These are phyloP conservation scores for Trisateles emortualis DNA, from an alignment of 2,888 invertebrate genomes.

Conservation along the genomic window DNA sequence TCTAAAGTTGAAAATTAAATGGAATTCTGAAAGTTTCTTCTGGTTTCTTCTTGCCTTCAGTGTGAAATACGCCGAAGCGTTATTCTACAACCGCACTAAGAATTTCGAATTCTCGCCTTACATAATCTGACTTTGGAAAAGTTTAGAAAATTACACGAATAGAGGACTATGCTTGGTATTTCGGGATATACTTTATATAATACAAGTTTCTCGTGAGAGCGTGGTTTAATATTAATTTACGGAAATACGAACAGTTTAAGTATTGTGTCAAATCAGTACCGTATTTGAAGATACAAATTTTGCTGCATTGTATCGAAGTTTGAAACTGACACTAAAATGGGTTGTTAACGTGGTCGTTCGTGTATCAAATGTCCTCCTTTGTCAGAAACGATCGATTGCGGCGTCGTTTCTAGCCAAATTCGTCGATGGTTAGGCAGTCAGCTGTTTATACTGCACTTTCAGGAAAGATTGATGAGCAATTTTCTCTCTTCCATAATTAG, in stretches of 20 bases:
- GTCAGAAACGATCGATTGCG: no score
- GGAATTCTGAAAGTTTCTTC: conserved; percentile 2
- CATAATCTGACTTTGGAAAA: conserved; percentile 48
- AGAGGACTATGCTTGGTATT: conserved; percentile 38
- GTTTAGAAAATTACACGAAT: conserved; percentile 51
- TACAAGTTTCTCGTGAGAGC: conserved; percentile 28
- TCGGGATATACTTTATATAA: conserved; percentile 35
- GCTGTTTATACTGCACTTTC: no score
- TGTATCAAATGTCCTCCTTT: neutral
- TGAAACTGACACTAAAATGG: conserved; percentile 8
- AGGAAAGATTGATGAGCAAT: no score
- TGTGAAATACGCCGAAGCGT: conserved; percentile 38
- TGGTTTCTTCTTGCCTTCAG: conserved; percentile 23
- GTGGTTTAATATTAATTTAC: conserved; percentile 33
- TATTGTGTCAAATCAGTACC: conserved; percentile 33
- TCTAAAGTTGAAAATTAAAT: conserved; percentile 15
- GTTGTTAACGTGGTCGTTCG: neutral
- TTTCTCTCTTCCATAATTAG: no score
- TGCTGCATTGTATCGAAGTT: conserved; percentile 1
- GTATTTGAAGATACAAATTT: conserved; percentile 9
- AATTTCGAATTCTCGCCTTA: conserved; percentile 48
- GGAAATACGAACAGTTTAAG: conserved; percentile 13
- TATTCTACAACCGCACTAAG: conserved; percentile 45
- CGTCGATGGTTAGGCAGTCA: no score
- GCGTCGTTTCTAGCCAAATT: no score